phyloP scores from a whole-genome alignment of 2,888 invertebrate genomes.

The Aquatica leii region DNA sequence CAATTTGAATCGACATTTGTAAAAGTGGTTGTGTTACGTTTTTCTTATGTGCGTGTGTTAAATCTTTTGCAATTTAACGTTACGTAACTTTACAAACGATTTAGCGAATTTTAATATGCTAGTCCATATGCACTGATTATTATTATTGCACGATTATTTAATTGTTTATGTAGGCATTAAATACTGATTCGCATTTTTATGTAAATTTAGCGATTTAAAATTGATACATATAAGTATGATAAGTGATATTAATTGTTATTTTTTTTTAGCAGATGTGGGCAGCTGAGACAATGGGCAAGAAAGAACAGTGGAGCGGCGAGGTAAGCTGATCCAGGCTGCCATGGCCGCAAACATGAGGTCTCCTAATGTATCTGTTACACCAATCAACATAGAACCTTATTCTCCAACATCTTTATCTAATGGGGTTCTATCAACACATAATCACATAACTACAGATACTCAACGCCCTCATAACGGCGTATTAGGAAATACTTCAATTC shows the following conservation, averaged over 20 bases:
- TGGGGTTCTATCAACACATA: slow-evolving; percentile 25
- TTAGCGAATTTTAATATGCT: too few relatives aligned
- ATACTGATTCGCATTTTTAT: too few relatives aligned
- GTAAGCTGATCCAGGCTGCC: slow-evolving; percentile 57
- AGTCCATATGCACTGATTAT: too few relatives aligned
- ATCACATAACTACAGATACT: slow-evolving; percentile 43
- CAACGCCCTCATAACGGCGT: slow-evolving; percentile 24
- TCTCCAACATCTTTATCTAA: slow-evolving; percentile 36
- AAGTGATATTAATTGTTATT: slow-evolving; percentile 9
- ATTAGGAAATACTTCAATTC: slow-evolving; percentile 22
- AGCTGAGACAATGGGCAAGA: slow-evolving; percentile 35
- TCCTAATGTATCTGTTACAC: slow-evolving; percentile 79
- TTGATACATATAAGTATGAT: too few relatives aligned
- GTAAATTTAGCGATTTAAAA: too few relatives aligned
- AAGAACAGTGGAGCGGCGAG: slow-evolving; percentile 45
- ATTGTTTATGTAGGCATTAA: too few relatives aligned
- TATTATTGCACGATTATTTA: too few relatives aligned
- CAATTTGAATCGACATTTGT: too few relatives aligned
- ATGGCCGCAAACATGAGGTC: slow-evolving; percentile 61
- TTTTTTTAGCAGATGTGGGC: slow-evolving; percentile 38
- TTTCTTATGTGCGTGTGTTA: too few relatives aligned
- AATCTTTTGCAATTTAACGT: too few relatives aligned
- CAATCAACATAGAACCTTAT: slow-evolving; percentile 71
- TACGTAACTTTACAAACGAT: too few relatives aligned
- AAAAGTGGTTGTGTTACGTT: too few relatives aligned